phyloP scores from a whole-genome alignment of 2,113 vertebrate genomes.

The Electrona antarctica region DNA sequence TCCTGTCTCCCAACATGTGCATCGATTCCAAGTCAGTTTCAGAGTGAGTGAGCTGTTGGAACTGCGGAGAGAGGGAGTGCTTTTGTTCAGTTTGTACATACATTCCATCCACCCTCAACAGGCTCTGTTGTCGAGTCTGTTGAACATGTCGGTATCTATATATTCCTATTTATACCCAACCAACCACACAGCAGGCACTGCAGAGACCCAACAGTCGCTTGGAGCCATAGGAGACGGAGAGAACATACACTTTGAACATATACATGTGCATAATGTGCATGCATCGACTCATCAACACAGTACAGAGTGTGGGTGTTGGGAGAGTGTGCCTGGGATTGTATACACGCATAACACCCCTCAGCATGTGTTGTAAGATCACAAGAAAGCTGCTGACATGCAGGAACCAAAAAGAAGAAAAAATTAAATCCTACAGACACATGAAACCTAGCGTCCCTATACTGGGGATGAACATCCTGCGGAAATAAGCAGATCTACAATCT shows the following conservation, averaged over 20 bases:
- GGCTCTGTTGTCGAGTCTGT: slow-evolving; percentile 23
- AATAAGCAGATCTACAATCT: too few species aligned
- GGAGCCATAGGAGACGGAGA: slow-evolving; percentile 11
- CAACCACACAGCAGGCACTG: slow-evolving; percentile 51
- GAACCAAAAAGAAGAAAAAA: too few species aligned
- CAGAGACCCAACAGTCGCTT: slow-evolving; percentile 41
- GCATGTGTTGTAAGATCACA: too few species aligned
- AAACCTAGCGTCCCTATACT: too few species aligned
- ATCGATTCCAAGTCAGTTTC: background rate
- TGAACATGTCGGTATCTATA: slow-evolving; percentile 52
- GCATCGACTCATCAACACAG: too few species aligned
- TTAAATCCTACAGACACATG: too few species aligned
- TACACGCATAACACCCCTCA: too few species aligned
- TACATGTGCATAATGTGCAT: background rate
- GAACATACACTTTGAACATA: background rate
- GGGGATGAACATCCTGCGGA: too few species aligned
- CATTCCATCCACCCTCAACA: slow-evolving; percentile 20
- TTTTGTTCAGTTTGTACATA: background rate
- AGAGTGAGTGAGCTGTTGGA: slow-evolving; percentile 23
- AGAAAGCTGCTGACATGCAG: too few species aligned
- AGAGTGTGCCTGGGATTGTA: background rate
- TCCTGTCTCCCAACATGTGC: slow-evolving; percentile 2
- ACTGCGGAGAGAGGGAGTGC: background rate
- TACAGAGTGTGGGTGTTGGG: too few species aligned
- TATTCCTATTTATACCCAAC: slow-evolving; percentile 46